Conservation (phyloP, 2,113 vertebrate species). For the Rissa tridactyla region DNA sequence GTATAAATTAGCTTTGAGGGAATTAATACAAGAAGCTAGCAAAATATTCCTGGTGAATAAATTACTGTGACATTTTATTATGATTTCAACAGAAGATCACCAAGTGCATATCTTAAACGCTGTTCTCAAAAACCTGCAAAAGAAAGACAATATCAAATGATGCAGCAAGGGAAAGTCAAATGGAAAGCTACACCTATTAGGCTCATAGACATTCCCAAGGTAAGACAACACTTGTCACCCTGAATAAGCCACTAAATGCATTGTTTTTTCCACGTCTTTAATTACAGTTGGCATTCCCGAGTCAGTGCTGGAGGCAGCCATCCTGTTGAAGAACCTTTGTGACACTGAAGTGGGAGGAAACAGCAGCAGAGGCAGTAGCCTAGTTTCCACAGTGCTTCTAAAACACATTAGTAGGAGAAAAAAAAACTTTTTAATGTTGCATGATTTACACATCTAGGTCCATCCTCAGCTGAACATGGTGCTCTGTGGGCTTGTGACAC, state of each 20-base stretch:
- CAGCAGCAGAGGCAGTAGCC: not conserved
- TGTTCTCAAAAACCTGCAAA: not conserved
- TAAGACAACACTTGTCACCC: conserved; percentile 26
- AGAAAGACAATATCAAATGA: not conserved
- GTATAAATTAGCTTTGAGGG: conserved; percentile 54
- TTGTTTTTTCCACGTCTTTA: conserved; percentile 11
- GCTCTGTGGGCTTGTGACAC: not conserved
- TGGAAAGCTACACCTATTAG: not conserved
- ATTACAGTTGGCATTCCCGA: conserved; percentile 31
- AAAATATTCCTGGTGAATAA: conserved; percentile 38
- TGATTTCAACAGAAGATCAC: conserved; percentile 18
- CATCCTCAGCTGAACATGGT: not conserved
- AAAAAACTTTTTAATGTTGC: rapidly evolving
- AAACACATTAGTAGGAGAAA: not conserved
- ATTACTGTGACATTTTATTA: conserved; percentile 39
- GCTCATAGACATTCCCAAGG: not conserved
- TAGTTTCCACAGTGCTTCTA: not conserved
- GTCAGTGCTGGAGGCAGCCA: not conserved
- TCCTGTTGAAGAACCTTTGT: not conserved
- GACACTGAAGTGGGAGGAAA: not conserved
- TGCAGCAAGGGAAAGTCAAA: not conserved
- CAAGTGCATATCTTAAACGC: not conserved
- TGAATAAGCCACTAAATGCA: conserved; percentile 4
- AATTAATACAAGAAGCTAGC: conserved; percentile 35
- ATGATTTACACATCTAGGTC: not conserved